Conservation (phyloP, 2,888 invertebrate species). For the Abrostola tripartita region DNA sequence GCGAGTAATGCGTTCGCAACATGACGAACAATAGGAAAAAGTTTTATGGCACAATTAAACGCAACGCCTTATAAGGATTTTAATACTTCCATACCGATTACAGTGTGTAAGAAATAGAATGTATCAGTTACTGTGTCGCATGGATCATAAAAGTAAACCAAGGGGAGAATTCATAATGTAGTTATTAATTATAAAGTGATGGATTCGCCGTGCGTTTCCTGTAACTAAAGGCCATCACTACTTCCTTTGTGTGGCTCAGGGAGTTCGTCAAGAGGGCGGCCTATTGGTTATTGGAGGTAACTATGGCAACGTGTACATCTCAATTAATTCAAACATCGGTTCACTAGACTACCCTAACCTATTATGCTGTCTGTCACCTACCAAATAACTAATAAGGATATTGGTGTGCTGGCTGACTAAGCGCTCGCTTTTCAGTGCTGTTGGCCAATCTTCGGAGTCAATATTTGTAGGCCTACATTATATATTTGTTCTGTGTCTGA, state of each 20-base stretch:
- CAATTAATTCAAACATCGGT: no score
- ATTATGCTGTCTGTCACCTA: neutral
- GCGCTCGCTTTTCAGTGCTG: neutral
- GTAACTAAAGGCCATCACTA: neutral
- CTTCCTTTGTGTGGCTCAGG: slow-evolving; percentile 1
- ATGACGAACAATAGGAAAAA: slow-evolving; percentile 25
- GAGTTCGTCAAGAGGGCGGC: neutral
- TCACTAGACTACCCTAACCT: no score
- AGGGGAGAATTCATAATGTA: slow-evolving; percentile 8
- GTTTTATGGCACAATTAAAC: slow-evolving; percentile 22
- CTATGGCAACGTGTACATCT: no score
- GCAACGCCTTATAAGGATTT: slow-evolving; percentile 13
- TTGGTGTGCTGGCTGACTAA: neutral
- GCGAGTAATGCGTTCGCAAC: slow-evolving; percentile 33
- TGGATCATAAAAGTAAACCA: neutral
- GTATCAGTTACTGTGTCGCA: neutral
- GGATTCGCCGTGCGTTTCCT: slow-evolving; percentile 1
- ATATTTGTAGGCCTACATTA: neutral
- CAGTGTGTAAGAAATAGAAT: slow-evolving; percentile 11
- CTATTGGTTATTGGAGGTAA: no score
- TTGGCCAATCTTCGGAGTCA: neutral
- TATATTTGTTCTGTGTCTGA: neutral
- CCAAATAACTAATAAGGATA: neutral
- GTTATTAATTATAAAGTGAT: neutral
- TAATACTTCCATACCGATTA: neutral